These are phyloP conservation scores for Mycteria americana DNA, from an alignment of 2,797 vertebrate genomes.

Conservation along the genomic window DNA sequence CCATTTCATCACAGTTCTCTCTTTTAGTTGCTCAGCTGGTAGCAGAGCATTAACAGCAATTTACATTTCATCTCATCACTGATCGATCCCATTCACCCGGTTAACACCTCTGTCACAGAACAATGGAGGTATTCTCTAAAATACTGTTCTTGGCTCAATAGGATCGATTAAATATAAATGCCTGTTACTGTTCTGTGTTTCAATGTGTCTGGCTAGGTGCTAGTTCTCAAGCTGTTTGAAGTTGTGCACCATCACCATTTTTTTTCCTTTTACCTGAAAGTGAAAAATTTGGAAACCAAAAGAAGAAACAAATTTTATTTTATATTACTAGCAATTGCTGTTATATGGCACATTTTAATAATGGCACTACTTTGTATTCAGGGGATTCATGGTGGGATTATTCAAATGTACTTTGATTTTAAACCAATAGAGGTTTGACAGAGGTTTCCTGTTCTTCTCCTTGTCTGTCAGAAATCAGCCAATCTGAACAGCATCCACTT, in stretches of 20 bases:
- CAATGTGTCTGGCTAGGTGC: not conserved
- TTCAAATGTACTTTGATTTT: not conserved
- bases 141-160: slow-evolving; percentile 48
- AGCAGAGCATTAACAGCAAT: slow-evolving; percentile 39
- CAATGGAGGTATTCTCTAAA: slow-evolving; percentile 29
- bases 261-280: not conserved
- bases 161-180: slow-evolving; percentile 41
- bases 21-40: slow-evolving; percentile 6
- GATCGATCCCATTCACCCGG: not conserved
- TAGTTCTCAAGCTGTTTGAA: not conserved
- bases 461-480: not conserved
- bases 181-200: not conserved
- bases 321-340: not conserved
- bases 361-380: not conserved
- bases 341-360: not conserved
- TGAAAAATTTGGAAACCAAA: not conserved
- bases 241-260: not conserved
- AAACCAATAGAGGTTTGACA: not conserved
- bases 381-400: not conserved
- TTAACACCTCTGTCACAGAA: slow-evolving; percentile 58
- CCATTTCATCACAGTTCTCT: not conserved
- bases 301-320: not conserved
- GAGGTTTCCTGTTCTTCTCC: not conserved
- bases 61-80: slow-evolving; percentile 53
- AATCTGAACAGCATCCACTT: not conserved